Base-by-base conservation (phyloP, 2,113 vertebrate species). In the Caloenas nicobarica region DNA sequence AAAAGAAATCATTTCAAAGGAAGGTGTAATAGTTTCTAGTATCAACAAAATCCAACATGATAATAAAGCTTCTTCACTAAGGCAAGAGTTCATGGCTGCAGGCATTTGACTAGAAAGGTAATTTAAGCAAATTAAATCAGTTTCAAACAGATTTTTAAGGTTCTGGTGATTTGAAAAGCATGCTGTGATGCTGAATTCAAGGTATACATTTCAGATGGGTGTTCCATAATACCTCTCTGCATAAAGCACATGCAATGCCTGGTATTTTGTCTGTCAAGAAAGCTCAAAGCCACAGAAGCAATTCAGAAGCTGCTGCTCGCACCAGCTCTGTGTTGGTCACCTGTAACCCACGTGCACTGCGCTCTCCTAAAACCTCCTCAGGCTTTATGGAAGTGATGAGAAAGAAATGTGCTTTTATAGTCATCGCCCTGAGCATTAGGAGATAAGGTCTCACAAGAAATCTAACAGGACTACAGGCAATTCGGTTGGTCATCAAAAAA, bases 71-170 rank as follows among this genome's bases (percentile, higher is more conserved):
- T 86, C 64, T 58, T 76, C 81, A 88, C 57, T 46, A 82, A n/a
- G 48, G 71, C 33, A 33, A 66, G 86, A 85, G 38, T 71, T 86
- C 74, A 46, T 31, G 78, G 86, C 81, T 82, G 69, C 82, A 91
- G 58, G 80, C 64, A 21, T 84, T 70, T 5, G 0, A 73, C 74
- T 86, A 72, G 82, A 89, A 95, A 89, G 76, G 91, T 57, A 95
- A 91, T 93, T 95, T 82, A 69, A 91, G 79, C 34, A 95, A 91
- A 92, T 93, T 80, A 95, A 93, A 94, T 79, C 81, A 29, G 16
- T 86, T 93, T 90, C 54, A 87, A 86, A 89, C 40, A 89, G 62
- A 81, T 85, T 86, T 80, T 80, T 91, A 72, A 16, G 34, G 73
- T 89, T 64, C 77, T 81, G 46, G 64, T 86, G 51, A 88, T 68